A percentile compares a stretch with the other conserved stretches of the same genome.
These are phyloP conservation scores for Oenanthe melanoleuca DNA, from an alignment of 2,113 vertebrate genomes.

Conservation along the genomic window DNA sequence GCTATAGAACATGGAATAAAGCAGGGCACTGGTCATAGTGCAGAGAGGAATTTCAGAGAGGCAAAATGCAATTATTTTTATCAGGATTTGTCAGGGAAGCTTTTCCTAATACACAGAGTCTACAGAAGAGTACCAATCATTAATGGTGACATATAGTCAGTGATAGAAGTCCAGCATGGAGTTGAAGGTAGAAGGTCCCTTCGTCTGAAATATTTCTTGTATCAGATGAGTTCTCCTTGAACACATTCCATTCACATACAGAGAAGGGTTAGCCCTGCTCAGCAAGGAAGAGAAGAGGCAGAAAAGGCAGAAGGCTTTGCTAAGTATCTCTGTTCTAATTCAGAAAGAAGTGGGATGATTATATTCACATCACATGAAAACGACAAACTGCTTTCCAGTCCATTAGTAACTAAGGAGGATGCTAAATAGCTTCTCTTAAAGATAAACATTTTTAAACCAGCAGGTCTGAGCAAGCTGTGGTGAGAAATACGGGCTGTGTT, in stretches of 20 bases:
- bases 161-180: neutral
- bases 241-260: neutral
- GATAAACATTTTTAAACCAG: conserved; percentile 69
- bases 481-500: conserved; percentile 55
- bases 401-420: conserved; percentile 73
- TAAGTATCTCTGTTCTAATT: conserved; percentile 58
- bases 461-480: conserved; percentile 57
- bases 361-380: conserved; percentile 69
- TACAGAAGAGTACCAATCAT: neutral
- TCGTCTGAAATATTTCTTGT: neutral
- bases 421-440: conserved; percentile 70
- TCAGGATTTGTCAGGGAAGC: neutral
- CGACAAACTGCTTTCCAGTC: conserved; percentile 69
- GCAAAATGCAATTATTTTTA: neutral
- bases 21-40: neutral
- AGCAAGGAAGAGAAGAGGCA: conserved; percentile 32
- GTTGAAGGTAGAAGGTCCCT: neutral
- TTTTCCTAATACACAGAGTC: neutral
- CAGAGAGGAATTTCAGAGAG: neutral
- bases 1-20: neutral
- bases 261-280: conserved; percentile 20
- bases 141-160: neutral
- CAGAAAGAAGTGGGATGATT: conserved; percentile 68
- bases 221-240: neutral
- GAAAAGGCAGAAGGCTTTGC: conserved; percentile 44